Base-by-base conservation (phyloP, 2,888 invertebrate genomes). In the Opisthograptis luteolata region DNA sequence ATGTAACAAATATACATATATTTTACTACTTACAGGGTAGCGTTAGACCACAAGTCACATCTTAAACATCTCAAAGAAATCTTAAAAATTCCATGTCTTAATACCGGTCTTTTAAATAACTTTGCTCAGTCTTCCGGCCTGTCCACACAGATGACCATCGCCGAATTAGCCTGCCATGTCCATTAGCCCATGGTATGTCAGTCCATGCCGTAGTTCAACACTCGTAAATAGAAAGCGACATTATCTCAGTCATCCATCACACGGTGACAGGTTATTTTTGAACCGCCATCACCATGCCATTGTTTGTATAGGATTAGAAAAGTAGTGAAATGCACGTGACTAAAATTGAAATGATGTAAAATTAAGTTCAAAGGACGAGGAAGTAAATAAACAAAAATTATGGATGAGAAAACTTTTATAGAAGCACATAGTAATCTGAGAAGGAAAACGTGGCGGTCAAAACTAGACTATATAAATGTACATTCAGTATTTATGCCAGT, bases 161-260 rank as follows among this genome's bases (percentile, higher is more conserved):
- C n/a, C 20, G 7, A 5, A 15, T 15, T 24, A 15, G 40, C 2
- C 10, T 31, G 5, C 30, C 31, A 31, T 41, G 6, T 14, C 22
- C 14, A 44, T 41, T 30, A 30, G 9, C 9, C 8, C 31, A 25
- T 13, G 19, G 30, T 22, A 27, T 30, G 9, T 13, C 25, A 3
- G 37, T 5, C 4, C 14, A 14, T 22, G 17, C 4, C 22, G 12
- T 32, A n/a, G n/a, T n/a, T n/a, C n/a, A n/a, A 2, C 25, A 10
- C 10, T 25, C 24, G n/a, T 24, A 40, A 46, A 48, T 55, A 51
- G 58, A 61, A 61, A 55, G 58, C 25, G 52, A 30, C 42, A 40
- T 12, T 35, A 19, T 32, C 27, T 35, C 30, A 30, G 28, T 49
- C 50, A 59, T 62, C 55, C 51, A 55, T 62, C 59, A 57, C 51